phyloP scores from a whole-genome alignment of 2,888 invertebrate genomes.

The Rhabditoides inermis region DNA sequence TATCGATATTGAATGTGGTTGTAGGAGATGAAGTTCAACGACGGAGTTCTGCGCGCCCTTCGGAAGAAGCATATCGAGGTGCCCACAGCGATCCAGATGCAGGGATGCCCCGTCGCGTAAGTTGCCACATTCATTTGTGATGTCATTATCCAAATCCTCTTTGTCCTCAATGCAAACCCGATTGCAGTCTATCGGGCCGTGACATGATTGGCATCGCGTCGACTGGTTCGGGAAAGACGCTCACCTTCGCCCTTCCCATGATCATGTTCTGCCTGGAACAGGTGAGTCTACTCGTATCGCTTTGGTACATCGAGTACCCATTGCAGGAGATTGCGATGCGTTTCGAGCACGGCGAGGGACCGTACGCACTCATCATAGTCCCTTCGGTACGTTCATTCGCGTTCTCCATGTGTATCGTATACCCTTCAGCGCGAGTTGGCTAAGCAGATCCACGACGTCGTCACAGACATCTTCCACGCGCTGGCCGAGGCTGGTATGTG shows the following conservation, averaged over 20 bases:
- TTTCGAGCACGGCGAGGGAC: conserved; percentile 71
- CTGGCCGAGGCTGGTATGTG: conserved; percentile 65
- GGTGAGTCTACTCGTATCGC: conserved; percentile 80
- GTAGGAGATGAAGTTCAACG: conserved; percentile 90
- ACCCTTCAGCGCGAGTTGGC: conserved; percentile 82
- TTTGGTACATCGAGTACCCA: too few species aligned
- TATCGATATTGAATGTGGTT: conserved; percentile 55
- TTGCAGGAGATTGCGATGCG: conserved; percentile 64
- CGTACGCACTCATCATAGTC: conserved; percentile 80
- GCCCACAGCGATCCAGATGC: conserved; percentile 95
- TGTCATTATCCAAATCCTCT: neutral
- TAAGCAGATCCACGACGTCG: conserved; percentile 87
- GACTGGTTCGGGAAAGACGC: conserved; percentile 94
- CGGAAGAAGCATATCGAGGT: conserved; percentile 77
- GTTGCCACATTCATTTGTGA: too few species aligned
- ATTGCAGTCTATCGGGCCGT: conserved; percentile 71
- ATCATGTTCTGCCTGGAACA: conserved; percentile 95
- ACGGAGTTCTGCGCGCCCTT: conserved; percentile 72
- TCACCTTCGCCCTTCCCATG: conserved; percentile 88
- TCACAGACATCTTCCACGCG: conserved; percentile 71
- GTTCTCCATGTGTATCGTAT: too few species aligned
- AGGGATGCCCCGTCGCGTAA: conserved; percentile 87
- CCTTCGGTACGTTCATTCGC: conserved; percentile 66
- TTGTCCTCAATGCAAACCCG: neutral
- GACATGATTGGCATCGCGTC: conserved; percentile 99